Evolutionary conservation across 2,113 vertebrate species (phyloP).

Genomic region (Hyaena hyaena): DNA sequence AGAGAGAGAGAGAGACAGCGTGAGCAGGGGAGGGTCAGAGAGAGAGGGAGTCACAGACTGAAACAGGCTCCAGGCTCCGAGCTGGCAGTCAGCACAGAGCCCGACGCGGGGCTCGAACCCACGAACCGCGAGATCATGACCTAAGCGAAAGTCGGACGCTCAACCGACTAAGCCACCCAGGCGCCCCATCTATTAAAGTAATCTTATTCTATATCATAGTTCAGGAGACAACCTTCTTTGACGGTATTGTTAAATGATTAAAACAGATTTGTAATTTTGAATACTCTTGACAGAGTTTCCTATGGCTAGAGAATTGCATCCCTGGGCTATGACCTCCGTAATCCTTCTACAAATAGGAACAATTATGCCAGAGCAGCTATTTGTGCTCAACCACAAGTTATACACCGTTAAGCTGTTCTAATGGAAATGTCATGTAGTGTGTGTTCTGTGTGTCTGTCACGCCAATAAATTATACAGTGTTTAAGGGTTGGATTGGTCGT

Average conservation of each 20-base stretch:
- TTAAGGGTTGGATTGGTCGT: not conserved
- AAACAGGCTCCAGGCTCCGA: too few species aligned
- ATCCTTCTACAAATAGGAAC: not conserved
- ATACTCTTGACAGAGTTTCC: constrained; percentile 51
- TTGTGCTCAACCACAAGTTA: constrained; percentile 32
- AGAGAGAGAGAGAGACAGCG: too few species aligned
- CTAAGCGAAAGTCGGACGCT: too few species aligned
- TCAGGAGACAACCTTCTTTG: constrained; percentile 7
- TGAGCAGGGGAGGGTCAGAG: too few species aligned
- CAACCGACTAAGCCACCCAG: too few species aligned
- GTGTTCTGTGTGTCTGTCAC: not conserved
- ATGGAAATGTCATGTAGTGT: not conserved
- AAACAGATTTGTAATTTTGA: constrained; percentile 54
- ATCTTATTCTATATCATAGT: constrained; percentile 28
- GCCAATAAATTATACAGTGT: not conserved
- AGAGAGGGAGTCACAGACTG: too few species aligned
- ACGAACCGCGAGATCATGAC: too few species aligned
- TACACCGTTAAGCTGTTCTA: constrained; percentile 34
- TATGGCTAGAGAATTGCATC: constrained; percentile 24
- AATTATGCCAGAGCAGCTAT: constrained; percentile 40
- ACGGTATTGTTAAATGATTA: constrained; percentile 22
- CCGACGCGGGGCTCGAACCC: too few species aligned
- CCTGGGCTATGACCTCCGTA: constrained; percentile 1
- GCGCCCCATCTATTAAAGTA: constrained; percentile 33
- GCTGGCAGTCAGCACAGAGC: too few species aligned